Percentiles rank a stretch among this genome's conserved stretches.
These are phyloP conservation scores for Drosophila colorata DNA, from an alignment of 2,888 invertebrate genomes.

Conservation along the genomic window DNA sequence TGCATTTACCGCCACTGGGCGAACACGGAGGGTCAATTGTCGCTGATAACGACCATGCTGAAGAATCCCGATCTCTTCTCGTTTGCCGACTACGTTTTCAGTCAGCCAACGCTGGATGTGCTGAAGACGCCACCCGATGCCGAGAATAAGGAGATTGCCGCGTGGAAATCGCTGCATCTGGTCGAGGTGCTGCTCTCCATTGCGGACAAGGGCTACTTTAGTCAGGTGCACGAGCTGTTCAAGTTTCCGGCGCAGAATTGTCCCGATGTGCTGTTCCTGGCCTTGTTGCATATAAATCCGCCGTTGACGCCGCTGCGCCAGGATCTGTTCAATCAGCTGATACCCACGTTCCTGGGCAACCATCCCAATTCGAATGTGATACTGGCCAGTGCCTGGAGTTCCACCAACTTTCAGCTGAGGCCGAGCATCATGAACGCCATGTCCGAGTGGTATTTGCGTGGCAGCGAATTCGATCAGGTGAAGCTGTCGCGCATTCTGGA, in stretches of 20 bases:
- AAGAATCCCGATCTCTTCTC: conserved; percentile 97
- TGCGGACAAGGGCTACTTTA: conserved; percentile 94
- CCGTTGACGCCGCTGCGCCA: conserved; percentile 92
- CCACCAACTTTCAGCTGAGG: conserved; percentile 90
- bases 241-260: conserved; percentile 96
- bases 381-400: conserved; percentile 98
- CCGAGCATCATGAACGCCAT: conserved; percentile 97
- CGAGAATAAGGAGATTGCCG: conserved; percentile 96
- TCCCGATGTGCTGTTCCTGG: conserved; percentile 96
- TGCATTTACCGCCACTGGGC: conserved; percentile 96
- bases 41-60: conserved; percentile 93
- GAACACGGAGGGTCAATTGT: conserved; percentile 96
- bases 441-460: conserved; percentile 98
- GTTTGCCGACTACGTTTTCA: conserved; percentile 96
- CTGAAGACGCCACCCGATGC: conserved; percentile 97
- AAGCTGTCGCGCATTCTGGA: conserved; percentile 97
- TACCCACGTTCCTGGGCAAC: conserved; percentile 97
- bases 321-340: conserved; percentile 93
- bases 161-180: conserved; percentile 97
- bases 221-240: conserved; percentile 92
- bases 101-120: conserved; percentile 93
- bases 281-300: conserved; percentile 94
- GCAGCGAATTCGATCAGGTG: conserved; percentile 95
- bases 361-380: conserved; percentile 99
- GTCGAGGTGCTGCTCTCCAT: conserved; percentile 94